Percentiles rank a stretch among this genome's conserved stretches.
These are phyloP conservation scores for Helicolenus hilgendorfi DNA, from an alignment of 2,797 vertebrate genomes.

Conservation along the genomic window DNA sequence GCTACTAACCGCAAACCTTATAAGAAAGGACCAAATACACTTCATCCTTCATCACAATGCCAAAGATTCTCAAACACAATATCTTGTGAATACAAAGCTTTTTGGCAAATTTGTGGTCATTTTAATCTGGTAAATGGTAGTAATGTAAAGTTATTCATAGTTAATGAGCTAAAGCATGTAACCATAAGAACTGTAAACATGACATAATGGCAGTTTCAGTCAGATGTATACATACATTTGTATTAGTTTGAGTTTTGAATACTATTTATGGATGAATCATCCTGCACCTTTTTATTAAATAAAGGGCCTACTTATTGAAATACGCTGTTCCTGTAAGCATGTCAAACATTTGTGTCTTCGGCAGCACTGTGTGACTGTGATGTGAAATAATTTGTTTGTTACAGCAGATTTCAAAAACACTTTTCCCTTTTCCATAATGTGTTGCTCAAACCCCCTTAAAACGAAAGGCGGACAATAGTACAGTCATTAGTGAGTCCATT, in stretches of 20 bases:
- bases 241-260: background rate
- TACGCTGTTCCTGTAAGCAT: background rate
- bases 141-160: no score
- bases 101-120: background rate
- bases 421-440: conserved; percentile 11
- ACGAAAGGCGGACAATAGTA: conserved; percentile 38
- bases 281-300: background rate
- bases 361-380: background rate
- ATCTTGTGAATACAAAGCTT: background rate
- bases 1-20: background rate
- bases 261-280: background rate
- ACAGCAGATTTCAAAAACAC: background rate
- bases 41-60: no score
- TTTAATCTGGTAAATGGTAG: no score
- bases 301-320: background rate
- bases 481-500: conserved; percentile 82
- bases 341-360: background rate
- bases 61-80: background rate
- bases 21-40: background rate
- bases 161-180: background rate
- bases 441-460: conserved; percentile 23
- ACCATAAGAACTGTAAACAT: background rate
- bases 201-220: background rate
- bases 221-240: background rate
- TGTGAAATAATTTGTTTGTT: conserved; percentile 24